phyloP scores from a whole-genome alignment of 2,113 vertebrate genomes.

The Entomyzon cyanotis region DNA sequence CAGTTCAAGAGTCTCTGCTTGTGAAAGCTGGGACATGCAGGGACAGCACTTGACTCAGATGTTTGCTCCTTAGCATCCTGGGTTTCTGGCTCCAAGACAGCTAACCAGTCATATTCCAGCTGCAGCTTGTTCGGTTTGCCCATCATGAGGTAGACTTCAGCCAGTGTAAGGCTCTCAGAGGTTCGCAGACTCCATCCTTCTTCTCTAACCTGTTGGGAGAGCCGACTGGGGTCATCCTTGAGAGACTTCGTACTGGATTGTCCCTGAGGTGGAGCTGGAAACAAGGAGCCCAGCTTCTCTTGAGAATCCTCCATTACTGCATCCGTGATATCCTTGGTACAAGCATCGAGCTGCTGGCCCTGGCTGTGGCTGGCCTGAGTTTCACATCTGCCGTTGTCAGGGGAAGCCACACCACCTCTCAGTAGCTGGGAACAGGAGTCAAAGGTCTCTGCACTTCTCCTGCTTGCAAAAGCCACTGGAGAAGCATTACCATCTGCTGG shows the following conservation, averaged over 20 bases:
- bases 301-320: constrained; percentile 65
- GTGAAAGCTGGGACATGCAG: constrained; percentile 61
- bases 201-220: constrained; percentile 85
- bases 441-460: not conserved
- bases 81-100: constrained; percentile 66
- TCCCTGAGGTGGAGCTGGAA: constrained; percentile 68
- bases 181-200: constrained; percentile 91
- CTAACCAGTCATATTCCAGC: constrained; percentile 95
- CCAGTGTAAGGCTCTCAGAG: constrained; percentile 91
- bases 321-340: constrained; percentile 69
- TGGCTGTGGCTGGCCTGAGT: constrained; percentile 46
- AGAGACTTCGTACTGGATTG: constrained; percentile 64
- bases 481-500: constrained; percentile 6
- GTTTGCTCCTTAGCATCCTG: constrained; percentile 53
- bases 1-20: constrained; percentile 88
- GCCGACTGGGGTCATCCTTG: constrained; percentile 73
- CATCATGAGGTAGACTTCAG: constrained; percentile 99
- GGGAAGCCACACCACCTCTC: not conserved
- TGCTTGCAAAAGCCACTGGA: not conserved
- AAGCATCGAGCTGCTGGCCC: constrained; percentile 51
- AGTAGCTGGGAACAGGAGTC: constrained; percentile 11
- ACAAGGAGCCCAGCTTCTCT: constrained; percentile 67
- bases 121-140: constrained; percentile 95
- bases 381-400: not conserved
- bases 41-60: constrained; percentile 5